Base-by-base conservation (phyloP, 2,113 vertebrate species). In the Poeciliopsis prolifica region DNA sequence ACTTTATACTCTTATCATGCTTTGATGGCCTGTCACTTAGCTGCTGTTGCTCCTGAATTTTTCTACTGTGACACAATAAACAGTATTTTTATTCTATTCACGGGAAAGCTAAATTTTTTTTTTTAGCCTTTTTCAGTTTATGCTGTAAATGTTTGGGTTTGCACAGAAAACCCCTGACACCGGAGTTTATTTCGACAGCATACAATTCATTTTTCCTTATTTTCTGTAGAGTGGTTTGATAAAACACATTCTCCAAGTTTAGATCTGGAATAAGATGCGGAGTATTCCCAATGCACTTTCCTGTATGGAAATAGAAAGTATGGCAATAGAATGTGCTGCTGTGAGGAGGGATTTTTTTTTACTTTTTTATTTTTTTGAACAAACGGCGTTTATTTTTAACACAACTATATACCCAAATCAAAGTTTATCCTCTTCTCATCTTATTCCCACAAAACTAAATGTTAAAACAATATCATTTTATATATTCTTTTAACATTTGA, bases 381-480 rank as follows among this genome's bases (percentile, higher is more conserved):
- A 22, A 17, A 48, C 44, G 7, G 44, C 44, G 3, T 48, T 51
- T 1, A 42, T 70, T 78, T 22, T 48, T 14, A 71, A 51, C 28
- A 68, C 29, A 11, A 6, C 29, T 26, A 51, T 48, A 24, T 6
- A 61, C 54, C 19, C 11, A 24, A 54, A n/a, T 0, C 35, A 61
- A 3, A 42, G 28, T 44, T 75, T 24, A 66, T 4, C 26, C 8
- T n/a, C 64, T n/a, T 29, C 28, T 74, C 58, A 7, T 78, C 30
- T 54, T 26, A 33, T 42, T 75, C 64, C 0, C 62, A 78, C 60
- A 67, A 15, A n/a, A 37, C 10, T 13, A 61, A 61, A 68, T 3
- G 67, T 64, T 58, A 68, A 77, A 63, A 31, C 54, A 54, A 40
- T 65, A 30, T 37, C 10, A 60, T 70, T 63, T 26, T 17, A 29